These are phyloP conservation scores for Temnothorax unifasciatus DNA, from an alignment of 2,888 invertebrate genomes.

Conservation along the genomic window DNA sequence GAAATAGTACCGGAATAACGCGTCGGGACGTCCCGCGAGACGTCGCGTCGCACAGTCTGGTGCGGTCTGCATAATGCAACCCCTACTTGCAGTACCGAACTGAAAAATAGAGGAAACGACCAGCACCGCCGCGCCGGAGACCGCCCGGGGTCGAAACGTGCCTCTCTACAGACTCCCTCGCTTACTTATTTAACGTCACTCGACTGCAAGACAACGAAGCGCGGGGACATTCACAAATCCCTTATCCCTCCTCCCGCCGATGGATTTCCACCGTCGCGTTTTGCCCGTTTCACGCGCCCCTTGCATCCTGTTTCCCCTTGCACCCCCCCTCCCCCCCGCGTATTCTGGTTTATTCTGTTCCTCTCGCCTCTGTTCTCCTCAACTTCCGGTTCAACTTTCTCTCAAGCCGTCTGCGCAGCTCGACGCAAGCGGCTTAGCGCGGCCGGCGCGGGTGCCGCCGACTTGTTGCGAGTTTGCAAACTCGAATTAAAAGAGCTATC, in stretches of 20 bases:
- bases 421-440: constrained; percentile 61
- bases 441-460: constrained; percentile 48
- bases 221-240: constrained; percentile 56
- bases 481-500: constrained; percentile 55
- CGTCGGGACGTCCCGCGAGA: constrained; percentile 39
- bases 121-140: constrained; percentile 47
- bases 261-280: constrained; percentile 30
- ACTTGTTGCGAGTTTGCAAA: constrained; percentile 66
- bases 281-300: constrained; percentile 37
- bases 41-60: constrained; percentile 51
- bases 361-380: background rate
- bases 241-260: background rate
- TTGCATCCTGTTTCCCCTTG: constrained; percentile 26
- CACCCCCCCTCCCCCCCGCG: background rate
- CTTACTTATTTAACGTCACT: constrained; percentile 79
- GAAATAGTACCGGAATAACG: constrained; percentile 41
- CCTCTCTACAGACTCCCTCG: constrained; percentile 56
- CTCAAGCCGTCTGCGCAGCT: constrained; percentile 21
- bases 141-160: constrained; percentile 65
- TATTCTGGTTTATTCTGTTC: constrained; percentile 34
- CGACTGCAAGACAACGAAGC: constrained; percentile 55
- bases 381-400: constrained; percentile 47
- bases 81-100: constrained; percentile 78
- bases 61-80: constrained; percentile 79
- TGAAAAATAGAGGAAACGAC: constrained; percentile 80